A percentile compares a stretch with the other conserved stretches of the same genome.
These are phyloP conservation scores for Cyclopterus lumpus DNA, from an alignment of 2,797 vertebrate species.

Conservation along the genomic window DNA sequence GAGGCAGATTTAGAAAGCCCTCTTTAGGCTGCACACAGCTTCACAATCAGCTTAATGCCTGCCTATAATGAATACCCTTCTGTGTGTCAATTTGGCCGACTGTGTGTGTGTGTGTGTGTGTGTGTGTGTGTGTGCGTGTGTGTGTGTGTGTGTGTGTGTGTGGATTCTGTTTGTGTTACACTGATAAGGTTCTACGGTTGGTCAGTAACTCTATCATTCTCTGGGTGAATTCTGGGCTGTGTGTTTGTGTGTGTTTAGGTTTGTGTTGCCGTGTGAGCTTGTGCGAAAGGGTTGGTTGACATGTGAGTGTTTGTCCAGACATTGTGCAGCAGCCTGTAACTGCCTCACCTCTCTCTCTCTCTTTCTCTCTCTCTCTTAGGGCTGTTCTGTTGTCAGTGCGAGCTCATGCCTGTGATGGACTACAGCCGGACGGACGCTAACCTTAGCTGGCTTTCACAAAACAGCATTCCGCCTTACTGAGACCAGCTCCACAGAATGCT, in stretches of 20 bases:
- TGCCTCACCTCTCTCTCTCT: constrained; percentile 49
- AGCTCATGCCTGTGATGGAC: constrained; percentile 83
- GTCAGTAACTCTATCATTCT: constrained; percentile 68
- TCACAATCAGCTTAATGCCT: constrained; percentile 86
- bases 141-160: constrained; percentile 34
- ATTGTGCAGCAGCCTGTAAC: constrained; percentile 74
- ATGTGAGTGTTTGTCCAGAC: constrained; percentile 72
- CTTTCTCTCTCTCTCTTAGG: constrained; percentile 51
- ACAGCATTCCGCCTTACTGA: constrained; percentile 83
- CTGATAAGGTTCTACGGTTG: constrained; percentile 63
- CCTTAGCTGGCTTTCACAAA: constrained; percentile 79
- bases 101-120: constrained; percentile 40
- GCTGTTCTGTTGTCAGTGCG: constrained; percentile 74
- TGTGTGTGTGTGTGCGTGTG: constrained; percentile 33
- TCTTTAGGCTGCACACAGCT: constrained; percentile 80
- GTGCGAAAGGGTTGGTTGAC: constrained; percentile 61
- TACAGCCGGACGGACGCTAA: constrained; percentile 80
- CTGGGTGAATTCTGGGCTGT: constrained; percentile 31
- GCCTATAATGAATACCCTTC: constrained; percentile 82
- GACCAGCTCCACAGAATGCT: constrained; percentile 89
- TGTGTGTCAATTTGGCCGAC: constrained; percentile 78
- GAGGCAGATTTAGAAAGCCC: constrained; percentile 85
- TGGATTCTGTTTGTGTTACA: constrained; percentile 55
- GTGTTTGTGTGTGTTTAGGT: constrained; percentile 42
- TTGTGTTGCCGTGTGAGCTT: constrained; percentile 46